These are phyloP conservation scores for Aulostomus chinensis DNA, from an alignment of 2,797 vertebrate genomes.

Conservation along the genomic window DNA sequence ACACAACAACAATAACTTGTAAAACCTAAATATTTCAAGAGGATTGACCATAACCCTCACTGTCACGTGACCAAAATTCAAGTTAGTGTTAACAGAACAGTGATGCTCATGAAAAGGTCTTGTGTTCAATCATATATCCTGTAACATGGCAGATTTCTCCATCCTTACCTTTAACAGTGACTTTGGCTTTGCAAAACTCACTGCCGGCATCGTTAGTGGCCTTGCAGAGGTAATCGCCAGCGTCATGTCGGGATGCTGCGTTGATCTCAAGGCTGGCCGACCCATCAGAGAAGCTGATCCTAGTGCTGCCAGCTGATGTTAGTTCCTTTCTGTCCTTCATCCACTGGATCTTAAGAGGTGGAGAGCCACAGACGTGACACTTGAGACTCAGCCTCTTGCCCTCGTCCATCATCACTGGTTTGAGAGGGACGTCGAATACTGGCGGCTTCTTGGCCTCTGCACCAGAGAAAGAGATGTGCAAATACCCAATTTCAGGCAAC, in stretches of 20 bases:
- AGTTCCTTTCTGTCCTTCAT: conserved; percentile 93
- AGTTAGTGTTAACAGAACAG: too few species aligned
- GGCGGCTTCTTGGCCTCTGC: conserved; percentile 91
- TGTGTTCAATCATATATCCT: too few species aligned
- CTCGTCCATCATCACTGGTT: conserved; percentile 81
- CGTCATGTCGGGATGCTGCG: conserved; percentile 80
- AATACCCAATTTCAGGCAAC: too few species aligned
- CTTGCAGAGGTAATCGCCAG: conserved; percentile 95
- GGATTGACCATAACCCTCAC: too few species aligned
- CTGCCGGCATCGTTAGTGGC: conserved; percentile 90
- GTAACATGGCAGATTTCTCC: too few species aligned
- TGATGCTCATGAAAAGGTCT: too few species aligned
- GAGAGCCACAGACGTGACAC: conserved; percentile 89
- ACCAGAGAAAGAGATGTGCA: too few species aligned
- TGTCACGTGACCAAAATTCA: too few species aligned
- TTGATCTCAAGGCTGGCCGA: conserved; percentile 87
- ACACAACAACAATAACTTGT: conserved; percentile 37
- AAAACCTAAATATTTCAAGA: too few species aligned
- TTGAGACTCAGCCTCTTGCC: conserved; percentile 86
- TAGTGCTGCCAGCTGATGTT: conserved; percentile 83
- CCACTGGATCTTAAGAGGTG: conserved; percentile 94
- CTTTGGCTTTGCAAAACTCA: conserved; percentile 91
- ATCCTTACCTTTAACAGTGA: conserved; percentile 91
- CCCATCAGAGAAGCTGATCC: conserved; percentile 87
- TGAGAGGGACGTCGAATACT: conserved; percentile 90